Conservation (phyloP, 2,888 invertebrate species). For the Hydraecia micacea region DNA sequence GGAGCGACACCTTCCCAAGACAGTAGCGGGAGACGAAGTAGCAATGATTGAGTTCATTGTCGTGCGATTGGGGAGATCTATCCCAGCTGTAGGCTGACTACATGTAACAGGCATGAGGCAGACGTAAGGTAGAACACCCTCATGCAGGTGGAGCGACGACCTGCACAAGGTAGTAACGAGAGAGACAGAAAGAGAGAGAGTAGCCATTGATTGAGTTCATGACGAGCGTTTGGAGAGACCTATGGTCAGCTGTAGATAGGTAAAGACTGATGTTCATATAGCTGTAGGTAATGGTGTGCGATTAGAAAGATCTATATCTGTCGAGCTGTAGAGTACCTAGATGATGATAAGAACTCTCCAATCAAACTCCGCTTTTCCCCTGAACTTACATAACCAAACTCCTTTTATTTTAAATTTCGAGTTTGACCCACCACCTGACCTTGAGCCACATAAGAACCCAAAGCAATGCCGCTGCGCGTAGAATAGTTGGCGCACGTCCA, state of each 20-base stretch:
- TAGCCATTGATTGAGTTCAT: background rate
- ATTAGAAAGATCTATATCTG: background rate
- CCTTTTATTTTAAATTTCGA: slow-evolving; percentile 67
- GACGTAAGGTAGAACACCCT: background rate
- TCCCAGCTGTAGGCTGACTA: too few species aligned
- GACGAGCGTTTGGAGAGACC: background rate
- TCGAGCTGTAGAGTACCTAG: background rate
- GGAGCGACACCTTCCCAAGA: background rate
- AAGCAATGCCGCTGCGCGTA: slow-evolving; percentile 63
- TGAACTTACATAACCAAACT: slow-evolving; percentile 62
- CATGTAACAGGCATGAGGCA: too few species aligned
- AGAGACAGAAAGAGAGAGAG: too few species aligned
- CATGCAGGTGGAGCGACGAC: background rate
- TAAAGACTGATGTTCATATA: background rate
- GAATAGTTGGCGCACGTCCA: slow-evolving; percentile 77
- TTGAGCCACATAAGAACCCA: slow-evolving; percentile 68
- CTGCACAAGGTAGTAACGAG: too few species aligned
- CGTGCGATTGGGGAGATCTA: too few species aligned
- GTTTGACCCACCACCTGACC: slow-evolving; percentile 72
- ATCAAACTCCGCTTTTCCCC: background rate
- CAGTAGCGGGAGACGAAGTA: background rate
- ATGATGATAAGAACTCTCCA: background rate
- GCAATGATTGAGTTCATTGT: background rate
- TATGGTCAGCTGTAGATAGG: background rate
- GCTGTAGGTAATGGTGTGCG: too few species aligned